Base-by-base conservation (phyloP, 2,113 vertebrate genomes). In the Thermophis baileyi region DNA sequence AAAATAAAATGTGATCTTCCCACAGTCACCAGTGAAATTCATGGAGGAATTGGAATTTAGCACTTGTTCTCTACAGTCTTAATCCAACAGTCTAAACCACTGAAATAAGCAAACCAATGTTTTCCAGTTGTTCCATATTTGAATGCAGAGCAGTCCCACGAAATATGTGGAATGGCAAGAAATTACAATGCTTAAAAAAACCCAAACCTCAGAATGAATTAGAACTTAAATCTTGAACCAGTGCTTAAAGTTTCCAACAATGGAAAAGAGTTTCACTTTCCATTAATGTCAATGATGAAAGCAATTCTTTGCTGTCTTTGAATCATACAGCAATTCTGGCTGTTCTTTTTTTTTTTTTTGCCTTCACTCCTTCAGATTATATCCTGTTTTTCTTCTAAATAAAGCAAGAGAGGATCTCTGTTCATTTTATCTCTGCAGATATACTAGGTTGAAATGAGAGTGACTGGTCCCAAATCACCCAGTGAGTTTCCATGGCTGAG, bases 401-500 rank as follows among this genome's bases (percentile, higher is more conserved):
- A 40, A 40, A 35, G n/a, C n/a, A 40, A 74, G 69, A 40, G 16
- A 74, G 2, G 16, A 40, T 20, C 5, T 74, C n/a, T 35, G 12
- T 74, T n/a, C 35, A 20, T 74, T 20, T 81, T 81, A 81, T 40
- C 18, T 40, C 6, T 81, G 18, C 69, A 81, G 35, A 81, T 22
- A 74, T 14, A 18, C n/a, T 74, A 6, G n/a, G 14, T 35, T 74
- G 63, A 35, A 35, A 35, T 74, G 69, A 74, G n/a, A 7, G 5
- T 69, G 11, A 69, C 11, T n/a, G n/a, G n/a, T 74, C 6, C n/a
- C 14, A 74, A 35, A 2, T 74, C 27, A 74, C n/a, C 63, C 50
- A 35, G 90, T 94, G 93, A 35, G 50, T 91, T 87, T 40, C 8
- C 93, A 86, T 85, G 92, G 44, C 55, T 24, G 9, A 91, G 40